These are phyloP conservation scores for Heteropelma amictum DNA, from an alignment of 2,888 invertebrate species.

Conservation along the genomic window DNA sequence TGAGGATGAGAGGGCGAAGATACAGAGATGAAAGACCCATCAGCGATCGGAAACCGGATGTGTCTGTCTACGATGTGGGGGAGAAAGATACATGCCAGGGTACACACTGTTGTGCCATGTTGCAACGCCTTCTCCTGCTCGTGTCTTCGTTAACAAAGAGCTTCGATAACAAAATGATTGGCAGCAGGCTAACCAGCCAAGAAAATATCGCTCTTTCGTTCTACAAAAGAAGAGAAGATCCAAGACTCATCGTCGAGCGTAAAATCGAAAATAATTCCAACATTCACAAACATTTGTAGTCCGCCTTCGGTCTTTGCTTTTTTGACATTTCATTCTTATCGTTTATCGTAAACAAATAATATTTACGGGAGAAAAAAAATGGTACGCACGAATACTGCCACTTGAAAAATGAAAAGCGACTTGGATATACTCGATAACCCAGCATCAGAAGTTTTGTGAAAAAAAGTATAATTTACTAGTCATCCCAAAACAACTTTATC, in stretches of 20 bases:
- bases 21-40: conserved; percentile 37
- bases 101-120: conserved; percentile 3
- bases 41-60: conserved; percentile 70
- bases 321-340: background rate
- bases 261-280: background rate
- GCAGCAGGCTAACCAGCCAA: conserved; percentile 56
- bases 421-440: no score
- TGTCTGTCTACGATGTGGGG: conserved; percentile 59
- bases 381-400: no score
- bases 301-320: background rate
- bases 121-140: conserved; percentile 22
- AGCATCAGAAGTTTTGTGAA: no score
- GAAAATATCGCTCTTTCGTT: conserved; percentile 9
- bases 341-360: no score
- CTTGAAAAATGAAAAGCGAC: no score
- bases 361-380: no score
- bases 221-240: conserved; percentile 9
- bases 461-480: no score
- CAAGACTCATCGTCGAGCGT: conserved; percentile 1
- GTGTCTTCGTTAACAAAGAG: conserved; percentile 66
- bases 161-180: conserved; percentile 71
- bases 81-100: background rate
- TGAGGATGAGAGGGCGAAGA: conserved; percentile 4
- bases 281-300: background rate
- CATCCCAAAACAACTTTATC: no score